Evolutionary conservation across 2,797 vertebrate species (phyloP), one percentile per base, ranked within the genome.

Genomic region (Botia almorhae): DNA sequence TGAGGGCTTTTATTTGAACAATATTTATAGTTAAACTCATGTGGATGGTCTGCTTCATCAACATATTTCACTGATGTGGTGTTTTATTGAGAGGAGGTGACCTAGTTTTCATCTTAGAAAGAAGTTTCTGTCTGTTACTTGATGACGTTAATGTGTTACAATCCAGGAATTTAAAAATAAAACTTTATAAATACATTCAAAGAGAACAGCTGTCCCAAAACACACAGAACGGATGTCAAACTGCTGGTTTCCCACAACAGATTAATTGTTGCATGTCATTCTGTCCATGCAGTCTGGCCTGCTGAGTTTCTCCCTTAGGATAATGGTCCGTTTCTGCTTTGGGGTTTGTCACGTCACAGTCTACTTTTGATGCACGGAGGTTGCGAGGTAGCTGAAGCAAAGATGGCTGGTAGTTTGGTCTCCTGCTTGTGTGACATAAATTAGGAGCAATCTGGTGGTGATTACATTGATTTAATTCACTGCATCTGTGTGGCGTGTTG

Each of bases 401-500:
- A 64, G 50, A 33, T 46, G 29, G 68, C 48, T 19, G 64, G 33
- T 11, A 26, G 61, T 71, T 69, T 72, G 36, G 23, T 71, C 46
- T 33, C 13, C 12, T 65, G 60, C 60, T 80, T 71, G 68, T 19
- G 33, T 46, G 70, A 82, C 65, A 69, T 75, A 84, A 86, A 83
- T 83, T 84, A 82, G 72, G 48, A 61, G 82, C 77, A 83, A 83
- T 81, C 78, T 76, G 71, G 70, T 55, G 48, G 75, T 51, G 58
- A 82, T 84, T 85, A 78, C 74, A 84, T 86, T 78, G 78, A 83
- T 86, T 88, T 83, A 86, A 76, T 68, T 75, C 50, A 68, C 64
- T 77, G 56, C 80, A 81, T 85, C 82, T 85, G 78, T 63, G 73
- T 50, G 10, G 43, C 46, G 13, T 60, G 21, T 69, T 36, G 21